These are phyloP conservation scores for Dryomyza anilis DNA, from an alignment of 2,888 invertebrate species.

Conservation along the genomic window DNA sequence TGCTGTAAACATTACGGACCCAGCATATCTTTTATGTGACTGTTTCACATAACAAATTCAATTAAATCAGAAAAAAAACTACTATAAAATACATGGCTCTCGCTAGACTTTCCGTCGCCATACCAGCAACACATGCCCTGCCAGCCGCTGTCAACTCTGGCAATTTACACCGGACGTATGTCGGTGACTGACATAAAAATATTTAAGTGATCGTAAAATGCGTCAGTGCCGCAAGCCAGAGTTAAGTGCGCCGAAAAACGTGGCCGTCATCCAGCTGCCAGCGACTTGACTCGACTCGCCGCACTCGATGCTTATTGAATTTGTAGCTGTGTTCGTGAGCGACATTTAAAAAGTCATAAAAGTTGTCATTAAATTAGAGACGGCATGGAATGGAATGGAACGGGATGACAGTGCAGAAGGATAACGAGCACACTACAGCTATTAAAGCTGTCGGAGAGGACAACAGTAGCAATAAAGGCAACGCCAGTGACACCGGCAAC, in stretches of 20 bases:
- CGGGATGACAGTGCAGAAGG: background rate
- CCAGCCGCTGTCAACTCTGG: too few relatives aligned
- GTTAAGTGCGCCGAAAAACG: background rate
- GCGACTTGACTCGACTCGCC: too few relatives aligned
- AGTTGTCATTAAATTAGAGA: background rate
- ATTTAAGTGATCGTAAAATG: constrained; percentile 16
- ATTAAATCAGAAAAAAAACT: too few relatives aligned
- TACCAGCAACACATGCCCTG: too few relatives aligned
- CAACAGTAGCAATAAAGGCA: background rate
- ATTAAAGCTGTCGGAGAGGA: background rate
- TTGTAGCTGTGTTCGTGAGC: constrained; percentile 8
- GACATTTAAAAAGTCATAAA: constrained; percentile 14
- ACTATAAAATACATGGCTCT: too few relatives aligned
- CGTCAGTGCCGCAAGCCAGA: background rate
- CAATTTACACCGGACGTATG: background rate
- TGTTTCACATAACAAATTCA: too few relatives aligned
- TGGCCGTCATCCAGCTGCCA: too few relatives aligned
- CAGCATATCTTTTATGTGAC: too few relatives aligned
- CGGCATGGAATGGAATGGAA: background rate
- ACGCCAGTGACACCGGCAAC: background rate
- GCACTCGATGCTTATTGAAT: background rate
- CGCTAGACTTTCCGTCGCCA: too few relatives aligned
- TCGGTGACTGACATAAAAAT: background rate
- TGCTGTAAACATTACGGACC: too few relatives aligned
- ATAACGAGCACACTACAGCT: background rate